Evolutionary conservation across 2,113 vertebrate genomes (phyloP).

Genomic region (Leptocoma aspasia): DNA sequence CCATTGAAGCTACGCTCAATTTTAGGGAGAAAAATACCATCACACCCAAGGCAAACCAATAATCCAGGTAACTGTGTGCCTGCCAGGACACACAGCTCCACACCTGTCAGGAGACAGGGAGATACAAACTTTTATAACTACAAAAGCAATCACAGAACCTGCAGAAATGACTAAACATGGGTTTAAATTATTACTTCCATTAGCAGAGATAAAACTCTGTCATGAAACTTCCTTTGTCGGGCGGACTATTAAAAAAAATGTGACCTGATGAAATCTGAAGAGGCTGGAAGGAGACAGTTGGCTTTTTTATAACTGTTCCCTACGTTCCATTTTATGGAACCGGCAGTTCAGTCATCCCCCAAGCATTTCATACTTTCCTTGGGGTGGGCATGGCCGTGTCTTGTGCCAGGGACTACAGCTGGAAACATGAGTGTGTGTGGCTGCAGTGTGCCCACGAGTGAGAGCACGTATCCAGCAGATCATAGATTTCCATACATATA

Average conservation of each 20-base stretch:
- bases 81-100: not conserved
- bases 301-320: not conserved
- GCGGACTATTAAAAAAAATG: not conserved
- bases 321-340: not conserved
- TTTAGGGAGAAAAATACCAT: not conserved
- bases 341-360: not conserved
- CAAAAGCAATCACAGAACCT: not conserved
- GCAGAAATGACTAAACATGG: not conserved
- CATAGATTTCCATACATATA: not conserved
- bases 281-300: not conserved
- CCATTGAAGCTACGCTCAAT: accelerated
- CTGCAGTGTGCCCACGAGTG: not conserved
- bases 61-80: accelerated
- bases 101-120: not conserved
- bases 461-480: not conserved
- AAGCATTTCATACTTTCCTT: not conserved
- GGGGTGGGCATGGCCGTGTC: too few relatives aligned
- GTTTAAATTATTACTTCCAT: not conserved
- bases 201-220: not conserved
- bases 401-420: not conserved
- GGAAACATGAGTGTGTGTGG: not conserved
- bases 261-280: not conserved
- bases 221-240: not conserved
- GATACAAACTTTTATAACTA: not conserved
- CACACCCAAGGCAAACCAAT: not conserved